These are phyloP conservation scores for Spodoptera litura DNA, from an alignment of 1,140 invertebrate genomes.

Conservation along the genomic window DNA sequence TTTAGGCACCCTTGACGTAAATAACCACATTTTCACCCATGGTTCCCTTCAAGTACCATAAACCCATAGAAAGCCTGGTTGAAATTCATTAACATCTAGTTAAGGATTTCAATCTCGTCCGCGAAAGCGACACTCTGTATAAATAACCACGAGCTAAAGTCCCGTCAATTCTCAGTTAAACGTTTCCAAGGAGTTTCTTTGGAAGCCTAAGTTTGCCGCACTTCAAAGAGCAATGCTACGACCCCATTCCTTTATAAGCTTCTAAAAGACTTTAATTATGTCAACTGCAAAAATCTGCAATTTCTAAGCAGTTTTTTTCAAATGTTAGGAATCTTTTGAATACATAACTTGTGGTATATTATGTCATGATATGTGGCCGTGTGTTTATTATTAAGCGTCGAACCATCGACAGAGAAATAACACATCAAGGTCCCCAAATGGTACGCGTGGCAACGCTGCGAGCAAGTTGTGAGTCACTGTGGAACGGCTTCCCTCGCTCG, in stretches of 20 bases:
- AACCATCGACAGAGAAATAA: conserved; percentile 43
- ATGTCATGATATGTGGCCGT: conserved; percentile 5
- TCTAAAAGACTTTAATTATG: neutral
- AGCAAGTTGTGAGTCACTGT: conserved; percentile 63
- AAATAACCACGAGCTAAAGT: conserved; percentile 9
- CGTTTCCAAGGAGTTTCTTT: conserved; percentile 19
- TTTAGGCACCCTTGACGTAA: no score
- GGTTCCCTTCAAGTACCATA: neutral
- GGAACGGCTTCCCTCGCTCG: conserved; percentile 69
- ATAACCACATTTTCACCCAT: neutral
- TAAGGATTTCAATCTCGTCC: conserved; percentile 33
- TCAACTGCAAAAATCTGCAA: neutral
- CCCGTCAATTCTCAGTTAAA: conserved; percentile 13
- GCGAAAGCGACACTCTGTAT: conserved; percentile 26
- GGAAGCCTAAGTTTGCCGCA: neutral
- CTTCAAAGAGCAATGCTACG: conserved; percentile 5
- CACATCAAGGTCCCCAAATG: conserved; percentile 48
- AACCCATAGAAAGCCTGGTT: conserved; percentile 14
- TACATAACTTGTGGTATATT: neutral
- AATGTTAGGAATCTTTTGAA: neutral
- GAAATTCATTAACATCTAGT: neutral
- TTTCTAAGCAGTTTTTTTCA: neutral
- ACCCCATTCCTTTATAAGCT: neutral
- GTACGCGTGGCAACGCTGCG: conserved; percentile 38
- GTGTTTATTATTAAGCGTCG: conserved; percentile 24